A percentile compares a stretch with the other conserved stretches of the same genome.
Conservation (phyloP, 2,888 invertebrate genomes). For the Apamea sordens region DNA sequence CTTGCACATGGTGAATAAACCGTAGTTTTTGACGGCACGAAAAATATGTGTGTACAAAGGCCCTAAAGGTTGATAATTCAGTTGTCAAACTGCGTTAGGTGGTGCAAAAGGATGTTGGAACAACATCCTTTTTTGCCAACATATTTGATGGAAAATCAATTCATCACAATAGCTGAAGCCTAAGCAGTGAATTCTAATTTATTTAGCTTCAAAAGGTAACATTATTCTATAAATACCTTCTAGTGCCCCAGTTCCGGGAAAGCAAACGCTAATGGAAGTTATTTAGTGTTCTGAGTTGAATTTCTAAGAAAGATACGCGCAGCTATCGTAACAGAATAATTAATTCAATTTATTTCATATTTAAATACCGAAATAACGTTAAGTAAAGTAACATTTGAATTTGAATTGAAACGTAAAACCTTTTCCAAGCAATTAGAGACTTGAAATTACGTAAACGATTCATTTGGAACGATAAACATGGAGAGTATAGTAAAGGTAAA, state of each 20-base stretch:
- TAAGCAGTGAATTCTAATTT: neutral
- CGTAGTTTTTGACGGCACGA: no score
- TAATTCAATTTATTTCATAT: constrained; percentile 48
- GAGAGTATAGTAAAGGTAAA: constrained; percentile 25
- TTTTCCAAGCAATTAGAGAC: constrained; percentile 32
- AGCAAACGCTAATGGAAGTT: constrained; percentile 17
- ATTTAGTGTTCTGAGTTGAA: constrained; percentile 30
- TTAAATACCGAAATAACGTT: constrained; percentile 38
- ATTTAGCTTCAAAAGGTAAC: neutral
- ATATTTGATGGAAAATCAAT: neutral
- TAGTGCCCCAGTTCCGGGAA: constrained; percentile 24
- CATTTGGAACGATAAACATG: constrained; percentile 41
- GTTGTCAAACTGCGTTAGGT: no score
- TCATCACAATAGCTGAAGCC: neutral
- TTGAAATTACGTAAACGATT: constrained; percentile 37
- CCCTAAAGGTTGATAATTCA: no score
- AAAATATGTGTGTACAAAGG: no score
- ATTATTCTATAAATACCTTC: constrained; percentile 19
- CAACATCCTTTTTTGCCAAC: neutral
- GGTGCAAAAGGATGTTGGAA: no score
- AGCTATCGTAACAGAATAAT: constrained; percentile 44
- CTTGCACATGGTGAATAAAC: no score
- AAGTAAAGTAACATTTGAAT: constrained; percentile 39
- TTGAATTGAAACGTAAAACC: constrained; percentile 31
- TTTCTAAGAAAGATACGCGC: constrained; percentile 30